Conservation (phyloP, 2,888 invertebrate species). For the Ceramica pisi region DNA sequence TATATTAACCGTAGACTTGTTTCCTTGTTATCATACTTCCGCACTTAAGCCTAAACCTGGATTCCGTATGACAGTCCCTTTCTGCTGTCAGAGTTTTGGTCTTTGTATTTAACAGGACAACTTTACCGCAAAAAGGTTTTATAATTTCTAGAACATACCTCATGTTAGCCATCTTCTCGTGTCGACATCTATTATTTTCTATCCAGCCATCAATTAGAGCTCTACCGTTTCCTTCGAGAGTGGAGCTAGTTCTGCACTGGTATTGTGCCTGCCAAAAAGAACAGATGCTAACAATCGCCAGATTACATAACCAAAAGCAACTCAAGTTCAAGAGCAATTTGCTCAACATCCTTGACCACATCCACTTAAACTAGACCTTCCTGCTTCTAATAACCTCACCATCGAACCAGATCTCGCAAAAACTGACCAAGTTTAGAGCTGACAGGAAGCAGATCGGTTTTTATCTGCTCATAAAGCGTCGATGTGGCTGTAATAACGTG, state of each 20-base stretch:
- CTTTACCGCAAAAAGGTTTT: too few relatives aligned
- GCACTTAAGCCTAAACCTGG: not conserved
- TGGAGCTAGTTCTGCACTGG: too few relatives aligned
- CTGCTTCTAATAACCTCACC: constrained; percentile 20
- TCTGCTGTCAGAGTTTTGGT: not conserved
- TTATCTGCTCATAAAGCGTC: constrained; percentile 52
- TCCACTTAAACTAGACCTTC: constrained; percentile 41
- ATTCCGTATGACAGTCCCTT: not conserved
- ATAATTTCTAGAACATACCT: too few relatives aligned
- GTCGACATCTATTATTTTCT: too few relatives aligned
- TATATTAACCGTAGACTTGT: not conserved
- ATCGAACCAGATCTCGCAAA: constrained; percentile 39
- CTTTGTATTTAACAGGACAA: not conserved
- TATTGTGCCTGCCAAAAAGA: too few relatives aligned
- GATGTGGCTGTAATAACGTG: constrained; percentile 47
- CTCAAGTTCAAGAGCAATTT: constrained; percentile 9
- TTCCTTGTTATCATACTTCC: not conserved
- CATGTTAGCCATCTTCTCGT: too few relatives aligned
- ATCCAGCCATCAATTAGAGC: too few relatives aligned
- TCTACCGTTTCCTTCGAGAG: too few relatives aligned
- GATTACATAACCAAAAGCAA: not conserved
- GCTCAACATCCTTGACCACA: constrained; percentile 32
- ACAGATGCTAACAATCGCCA: not conserved
- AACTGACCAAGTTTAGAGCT: constrained; percentile 37
- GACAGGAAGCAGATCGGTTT: constrained; percentile 48